Percentiles rank a stretch among this genome's conserved stretches.
Conservation (phyloP, 2,113 vertebrate species). For the Emberiza fucata region DNA sequence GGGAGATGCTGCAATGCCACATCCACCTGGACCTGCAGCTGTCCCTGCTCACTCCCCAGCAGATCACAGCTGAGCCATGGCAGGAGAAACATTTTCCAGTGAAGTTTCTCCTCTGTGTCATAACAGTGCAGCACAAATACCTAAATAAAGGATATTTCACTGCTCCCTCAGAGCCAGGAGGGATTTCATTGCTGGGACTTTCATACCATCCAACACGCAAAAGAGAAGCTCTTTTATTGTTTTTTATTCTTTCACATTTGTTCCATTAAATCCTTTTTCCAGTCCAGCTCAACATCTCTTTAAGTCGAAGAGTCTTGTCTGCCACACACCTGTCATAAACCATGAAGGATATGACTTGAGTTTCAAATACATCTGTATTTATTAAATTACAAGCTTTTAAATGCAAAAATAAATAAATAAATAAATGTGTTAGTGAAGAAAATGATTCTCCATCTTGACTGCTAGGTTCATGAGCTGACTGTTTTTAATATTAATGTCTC, state of each 20-base stretch:
- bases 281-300: not conserved
- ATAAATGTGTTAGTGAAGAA: not conserved
- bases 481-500: not conserved
- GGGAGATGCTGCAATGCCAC: not conserved
- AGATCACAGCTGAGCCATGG: not conserved
- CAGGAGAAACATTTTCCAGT: not conserved
- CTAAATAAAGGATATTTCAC: not conserved
- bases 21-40: not conserved
- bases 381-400: too few relatives aligned
- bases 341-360: rapidly evolving
- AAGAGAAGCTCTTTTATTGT: not conserved
- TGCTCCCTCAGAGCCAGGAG: not conserved
- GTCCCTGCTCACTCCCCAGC: not conserved
- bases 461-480: not conserved
- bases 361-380: not conserved
- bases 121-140: not conserved
- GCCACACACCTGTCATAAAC: not conserved
- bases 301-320: not conserved
- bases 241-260: not conserved
- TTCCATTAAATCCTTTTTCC: not conserved
- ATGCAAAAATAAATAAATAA: not conserved
- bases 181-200: not conserved
- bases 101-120: not conserved
- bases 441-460: not conserved
- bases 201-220: not conserved